Base-by-base conservation (phyloP, 2,113 vertebrate species). In the Callorhinus ursinus region DNA sequence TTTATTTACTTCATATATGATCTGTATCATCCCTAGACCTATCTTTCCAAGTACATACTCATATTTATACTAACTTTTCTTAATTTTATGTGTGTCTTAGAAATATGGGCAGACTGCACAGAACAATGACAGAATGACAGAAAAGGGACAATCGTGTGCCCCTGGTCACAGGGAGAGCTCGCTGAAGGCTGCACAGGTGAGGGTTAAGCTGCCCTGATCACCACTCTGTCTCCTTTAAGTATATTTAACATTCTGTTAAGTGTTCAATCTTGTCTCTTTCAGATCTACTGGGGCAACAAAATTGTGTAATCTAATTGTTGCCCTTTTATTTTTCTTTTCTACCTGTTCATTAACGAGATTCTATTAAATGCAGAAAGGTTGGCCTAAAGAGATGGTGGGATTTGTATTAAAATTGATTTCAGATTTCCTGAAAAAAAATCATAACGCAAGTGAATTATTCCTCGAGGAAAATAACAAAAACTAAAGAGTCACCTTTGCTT, bases 291-390 rank as follows among this genome's bases (percentile, higher is more conserved):
- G 9, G n/a, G 1, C 5, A 26, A 51, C 0, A 9, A 63, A 82
- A 57, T 57, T 19, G 1, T 77, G 71, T 55, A 55, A n/a, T 65
- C 28, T 63, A 63, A 67, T 57, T 24, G 33, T 67, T 42, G 9
- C 21, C 76, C 18, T 28, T 74, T 93, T 31, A 8, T 39, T 96
- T 90, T 77, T 86, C 71, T 90, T 81, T 89, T 36, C 42, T 51
- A 36, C 11, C 11, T 57, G 19, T 42, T 71, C 21, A 61, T 96
- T 95, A 94, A 72, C 10, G 7, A 46, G 24, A 81, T 80, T 90
- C n/a, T 39, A 76, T 71, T 51, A 72, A 90, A 95, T 55, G 24
- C 24, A 76, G 28, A 82, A 90, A 57, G 16, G 0, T 10, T 55
- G 11, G 53, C 24, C 33, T 53, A 53, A 71, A 90, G 65, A 86